Percentiles rank a stretch among this genome's conserved stretches.
Conservation (phyloP, 23 tunicate genomes). For the Ascidia mentula region DNA sequence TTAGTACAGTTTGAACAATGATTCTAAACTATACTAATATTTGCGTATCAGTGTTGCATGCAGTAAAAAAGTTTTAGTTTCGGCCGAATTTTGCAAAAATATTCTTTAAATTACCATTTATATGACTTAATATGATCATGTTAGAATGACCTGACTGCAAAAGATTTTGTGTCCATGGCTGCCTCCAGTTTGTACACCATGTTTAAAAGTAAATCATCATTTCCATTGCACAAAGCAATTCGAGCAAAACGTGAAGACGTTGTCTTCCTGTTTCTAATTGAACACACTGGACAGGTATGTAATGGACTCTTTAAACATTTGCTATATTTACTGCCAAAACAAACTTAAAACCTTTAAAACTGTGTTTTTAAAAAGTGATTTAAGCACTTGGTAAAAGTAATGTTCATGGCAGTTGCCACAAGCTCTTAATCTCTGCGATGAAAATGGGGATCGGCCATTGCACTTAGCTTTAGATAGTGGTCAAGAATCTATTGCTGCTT, state of each 20-base stretch:
- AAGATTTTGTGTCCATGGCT: conserved; percentile 61
- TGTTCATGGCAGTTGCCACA: conserved; percentile 28
- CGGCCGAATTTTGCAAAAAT: no score
- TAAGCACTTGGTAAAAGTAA: not conserved
- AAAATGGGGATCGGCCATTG: conserved; percentile 62
- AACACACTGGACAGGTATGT: conserved; percentile 32
- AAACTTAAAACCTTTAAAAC: no score
- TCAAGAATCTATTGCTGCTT: conserved; percentile 42
- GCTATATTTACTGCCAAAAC: no score
- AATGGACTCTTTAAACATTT: no score
- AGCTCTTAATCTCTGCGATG: conserved; percentile 41
- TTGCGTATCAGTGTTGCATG: no score
- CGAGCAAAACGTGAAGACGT: conserved; percentile 73
- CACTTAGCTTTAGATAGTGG: conserved; percentile 46
- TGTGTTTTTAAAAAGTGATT: not conserved
- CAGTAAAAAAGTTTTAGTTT: no score
- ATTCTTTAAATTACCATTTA: no score
- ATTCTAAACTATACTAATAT: no score
- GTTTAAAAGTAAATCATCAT: conserved; percentile 73
- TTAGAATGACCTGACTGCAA: conserved; percentile 53
- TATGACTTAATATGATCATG: no score
- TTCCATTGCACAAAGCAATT: conserved; percentile 68
- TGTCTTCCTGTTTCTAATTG: conserved; percentile 64
- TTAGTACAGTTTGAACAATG: no score
- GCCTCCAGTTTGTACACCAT: conserved; percentile 64